A percentile compares a stretch with the other conserved stretches of the same genome.
These are phyloP conservation scores for Blastobasis lacticolella DNA, from an alignment of 2,888 invertebrate species.

Conservation along the genomic window DNA sequence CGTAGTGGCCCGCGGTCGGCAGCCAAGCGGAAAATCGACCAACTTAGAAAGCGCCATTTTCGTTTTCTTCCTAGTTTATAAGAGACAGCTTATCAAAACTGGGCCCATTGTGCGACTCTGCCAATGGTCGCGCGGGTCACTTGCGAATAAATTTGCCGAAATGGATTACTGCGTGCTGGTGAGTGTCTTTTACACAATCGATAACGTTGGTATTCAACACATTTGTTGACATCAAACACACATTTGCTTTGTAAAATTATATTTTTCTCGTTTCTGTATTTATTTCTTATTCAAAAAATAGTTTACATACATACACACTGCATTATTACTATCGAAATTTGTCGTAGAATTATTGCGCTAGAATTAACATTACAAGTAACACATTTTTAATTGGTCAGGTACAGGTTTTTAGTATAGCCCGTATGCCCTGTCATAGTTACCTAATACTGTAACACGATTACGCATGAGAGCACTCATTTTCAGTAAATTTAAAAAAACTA, in stretches of 20 bases:
- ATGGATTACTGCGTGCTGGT: constrained; percentile 51
- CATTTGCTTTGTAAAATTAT: too few species aligned
- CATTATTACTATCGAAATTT: neutral
- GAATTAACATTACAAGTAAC: too few species aligned
- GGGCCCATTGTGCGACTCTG: constrained; percentile 39
- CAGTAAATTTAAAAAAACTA: too few species aligned
- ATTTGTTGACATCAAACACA: neutral
- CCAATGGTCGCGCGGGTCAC: constrained; percentile 15
- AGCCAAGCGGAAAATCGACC: constrained; percentile 43
- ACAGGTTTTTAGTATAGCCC: too few species aligned
- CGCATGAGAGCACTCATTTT: too few species aligned
- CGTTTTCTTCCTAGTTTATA: constrained; percentile 66
- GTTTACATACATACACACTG: neutral
- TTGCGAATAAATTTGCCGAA: constrained; percentile 19
- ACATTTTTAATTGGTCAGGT: too few species aligned
- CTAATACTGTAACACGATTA: too few species aligned
- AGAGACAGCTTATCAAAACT: constrained; percentile 36
- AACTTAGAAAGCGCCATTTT: constrained; percentile 59
- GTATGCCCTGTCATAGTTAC: too few species aligned
- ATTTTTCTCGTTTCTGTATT: too few species aligned
- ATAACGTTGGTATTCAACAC: neutral
- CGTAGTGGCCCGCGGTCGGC: constrained; percentile 20
- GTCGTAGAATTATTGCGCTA: neutral
- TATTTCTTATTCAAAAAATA: too few species aligned
- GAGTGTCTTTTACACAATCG: constrained; percentile 26